Percentiles rank a stretch among this genome's conserved stretches.
These are phyloP conservation scores for Rhopalosiphum maidis DNA, from an alignment of 1,140 invertebrate species.

Conservation along the genomic window DNA sequence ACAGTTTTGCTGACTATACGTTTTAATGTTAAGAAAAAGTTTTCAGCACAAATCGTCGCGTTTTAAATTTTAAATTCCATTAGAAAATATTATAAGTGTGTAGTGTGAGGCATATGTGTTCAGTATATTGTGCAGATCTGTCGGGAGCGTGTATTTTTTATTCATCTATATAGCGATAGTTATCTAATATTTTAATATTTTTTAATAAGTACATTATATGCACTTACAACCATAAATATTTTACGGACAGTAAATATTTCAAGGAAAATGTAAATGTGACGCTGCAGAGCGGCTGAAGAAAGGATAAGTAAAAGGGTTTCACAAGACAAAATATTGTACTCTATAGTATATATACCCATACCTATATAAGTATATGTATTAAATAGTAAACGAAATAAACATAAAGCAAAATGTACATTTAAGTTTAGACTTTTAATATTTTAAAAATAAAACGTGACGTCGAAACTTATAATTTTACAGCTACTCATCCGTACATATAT, in stretches of 20 bases:
- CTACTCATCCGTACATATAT: background rate
- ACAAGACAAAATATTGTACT: background rate
- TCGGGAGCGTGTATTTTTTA: background rate
- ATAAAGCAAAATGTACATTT: background rate
- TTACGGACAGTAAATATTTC: background rate
- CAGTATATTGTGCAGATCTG: background rate
- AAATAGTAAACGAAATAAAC: background rate
- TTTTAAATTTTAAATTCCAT: conserved; percentile 12
- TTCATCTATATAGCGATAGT: background rate
- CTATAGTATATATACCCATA: background rate
- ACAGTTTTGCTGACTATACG: background rate
- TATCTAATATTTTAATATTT: background rate
- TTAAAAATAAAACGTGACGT: background rate
- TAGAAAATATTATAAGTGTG: background rate
- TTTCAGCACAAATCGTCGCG: background rate
- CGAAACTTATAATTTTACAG: background rate
- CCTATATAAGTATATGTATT: background rate
- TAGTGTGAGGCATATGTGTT: background rate
- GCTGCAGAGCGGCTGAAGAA: background rate
- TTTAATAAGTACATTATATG: background rate
- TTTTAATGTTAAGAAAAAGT: conserved; percentile 3
- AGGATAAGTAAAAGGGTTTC: background rate
- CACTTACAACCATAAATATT: background rate
- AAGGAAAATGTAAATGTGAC: background rate
- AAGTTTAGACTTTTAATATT: background rate